Evolutionary conservation across 2,113 vertebrate genomes (phyloP), one percentile per base, ranked within the genome.

Genomic region (Gasterosteus aculeatus): DNA sequence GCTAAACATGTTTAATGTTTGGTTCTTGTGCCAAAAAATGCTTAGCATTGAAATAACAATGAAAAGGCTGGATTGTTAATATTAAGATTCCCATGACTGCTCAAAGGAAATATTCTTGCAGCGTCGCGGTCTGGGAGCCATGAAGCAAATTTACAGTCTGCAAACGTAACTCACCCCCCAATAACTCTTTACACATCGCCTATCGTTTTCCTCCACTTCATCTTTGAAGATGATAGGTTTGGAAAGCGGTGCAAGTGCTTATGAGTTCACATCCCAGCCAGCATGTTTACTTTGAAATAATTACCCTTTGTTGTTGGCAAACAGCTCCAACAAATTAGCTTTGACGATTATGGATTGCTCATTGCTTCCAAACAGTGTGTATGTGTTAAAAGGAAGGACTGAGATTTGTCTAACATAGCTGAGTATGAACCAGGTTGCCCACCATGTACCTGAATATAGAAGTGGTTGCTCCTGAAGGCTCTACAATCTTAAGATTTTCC

Each of bases 51-150:
- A 18, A 8, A 7, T 59, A 33, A n/a, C 39, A 84, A 78, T 82
- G 60, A 83, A 68, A 82, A 61, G 61, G 74, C 57, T 56, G 75
- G 69, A 87, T 82, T 80, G 69, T 69, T 83, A 83, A 82, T 78
- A 71, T 85, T 76, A 80, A 85, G 65, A 88, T 88, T 90, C 85
- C 86, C 84, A 85, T 87, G 86, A 92, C 68, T 61, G 63, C 2
- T 42, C 15, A 75, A 74, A 79, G 79, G 71, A 85, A 87, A 82
- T 26, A 80, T 89, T 82, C 56, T 67, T 72, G 41, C 74, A 59
- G 71, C 29, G 5, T 77, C 69, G 72, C 15, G 29, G 69, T 84
- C 68, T 77, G 65, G 72, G 77, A 87, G 62, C 85, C 68, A 72
- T 88, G 89, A 88, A 79, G 82, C 79, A 87, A 82, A 85, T 62